Evolutionary conservation across 2,888 invertebrate species (phyloP).

Genomic region (Nipponacmea schrenckii): DNA sequence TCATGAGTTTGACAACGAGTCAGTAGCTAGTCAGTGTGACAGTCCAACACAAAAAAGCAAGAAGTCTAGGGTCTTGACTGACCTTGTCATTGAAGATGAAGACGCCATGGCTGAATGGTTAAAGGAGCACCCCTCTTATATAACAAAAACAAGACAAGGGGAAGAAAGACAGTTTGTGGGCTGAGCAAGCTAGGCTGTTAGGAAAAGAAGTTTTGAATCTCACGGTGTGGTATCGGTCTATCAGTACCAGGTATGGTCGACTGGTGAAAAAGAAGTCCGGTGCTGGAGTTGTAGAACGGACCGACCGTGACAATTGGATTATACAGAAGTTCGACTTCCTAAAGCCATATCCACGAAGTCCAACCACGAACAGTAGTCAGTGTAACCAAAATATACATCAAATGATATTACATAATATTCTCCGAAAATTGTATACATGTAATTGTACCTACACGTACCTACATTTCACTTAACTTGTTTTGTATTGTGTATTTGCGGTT

Average conservation of each 20-base stretch:
- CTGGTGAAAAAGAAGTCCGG: constrained; percentile 31
- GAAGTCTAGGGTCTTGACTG: not conserved
- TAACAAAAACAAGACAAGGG: not conserved
- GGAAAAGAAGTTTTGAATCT: not conserved
- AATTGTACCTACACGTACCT: not conserved
- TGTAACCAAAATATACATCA: not conserved
- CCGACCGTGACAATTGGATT: constrained; percentile 28
- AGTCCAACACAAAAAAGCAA: not conserved
- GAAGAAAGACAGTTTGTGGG: not conserved
- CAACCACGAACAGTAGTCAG: not conserved
- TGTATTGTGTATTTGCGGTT: constrained; percentile 13
- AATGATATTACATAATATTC: not conserved
- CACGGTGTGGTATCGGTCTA: not conserved
- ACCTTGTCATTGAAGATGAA: not conserved
- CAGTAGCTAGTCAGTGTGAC: not conserved
- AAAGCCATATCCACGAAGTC: constrained; percentile 13
- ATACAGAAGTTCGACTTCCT: constrained; percentile 24
- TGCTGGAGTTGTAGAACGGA: constrained; percentile 21
- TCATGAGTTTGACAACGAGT: not conserved
- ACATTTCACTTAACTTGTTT: constrained; percentile 10
- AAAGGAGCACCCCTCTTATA: not conserved
- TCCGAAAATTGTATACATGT: not conserved
- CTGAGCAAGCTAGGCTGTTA: not conserved
- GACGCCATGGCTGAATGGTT: not conserved
- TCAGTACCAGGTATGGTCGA: constrained; percentile 8